Evolutionary conservation across 2,888 invertebrate species (phyloP).

Genomic region (Drosophila colorata): DNA sequence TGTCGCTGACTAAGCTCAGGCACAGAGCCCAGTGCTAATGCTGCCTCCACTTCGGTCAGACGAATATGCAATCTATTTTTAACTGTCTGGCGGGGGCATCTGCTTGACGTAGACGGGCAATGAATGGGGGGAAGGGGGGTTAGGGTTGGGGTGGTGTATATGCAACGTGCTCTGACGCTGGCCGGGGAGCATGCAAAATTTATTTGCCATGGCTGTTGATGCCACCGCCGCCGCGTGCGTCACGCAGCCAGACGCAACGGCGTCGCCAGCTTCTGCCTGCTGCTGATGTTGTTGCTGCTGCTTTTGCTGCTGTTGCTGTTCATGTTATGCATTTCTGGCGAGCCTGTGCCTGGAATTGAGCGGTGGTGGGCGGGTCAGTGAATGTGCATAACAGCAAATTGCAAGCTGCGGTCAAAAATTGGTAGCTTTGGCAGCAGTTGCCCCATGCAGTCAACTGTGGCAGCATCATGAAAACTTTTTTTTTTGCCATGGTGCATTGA

Average conservation of each 20-base stretch:
- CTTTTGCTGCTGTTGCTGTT: background rate
- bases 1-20: constrained; percentile 50
- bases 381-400: constrained; percentile 36
- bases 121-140: background rate
- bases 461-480: background rate
- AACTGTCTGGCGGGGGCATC: constrained; percentile 67
- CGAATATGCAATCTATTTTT: constrained; percentile 71
- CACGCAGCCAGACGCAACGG: constrained; percentile 75
- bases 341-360: background rate
- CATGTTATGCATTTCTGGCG: constrained; percentile 1
- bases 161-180: constrained; percentile 9
- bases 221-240: constrained; percentile 62
- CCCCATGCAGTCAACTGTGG: background rate
- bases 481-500: background rate
- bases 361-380: background rate
- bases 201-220: constrained; percentile 74
- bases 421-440: constrained; percentile 14
- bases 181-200: constrained; percentile 64
- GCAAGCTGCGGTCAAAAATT: constrained; percentile 45
- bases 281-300: constrained; percentile 11
- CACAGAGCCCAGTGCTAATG: constrained; percentile 36
- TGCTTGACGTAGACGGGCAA: constrained; percentile 11
- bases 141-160: background rate
- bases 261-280: no score
- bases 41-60: constrained; percentile 53